Conservation (phyloP, 1,140 invertebrate genomes). For the Plodia interpunctella region DNA sequence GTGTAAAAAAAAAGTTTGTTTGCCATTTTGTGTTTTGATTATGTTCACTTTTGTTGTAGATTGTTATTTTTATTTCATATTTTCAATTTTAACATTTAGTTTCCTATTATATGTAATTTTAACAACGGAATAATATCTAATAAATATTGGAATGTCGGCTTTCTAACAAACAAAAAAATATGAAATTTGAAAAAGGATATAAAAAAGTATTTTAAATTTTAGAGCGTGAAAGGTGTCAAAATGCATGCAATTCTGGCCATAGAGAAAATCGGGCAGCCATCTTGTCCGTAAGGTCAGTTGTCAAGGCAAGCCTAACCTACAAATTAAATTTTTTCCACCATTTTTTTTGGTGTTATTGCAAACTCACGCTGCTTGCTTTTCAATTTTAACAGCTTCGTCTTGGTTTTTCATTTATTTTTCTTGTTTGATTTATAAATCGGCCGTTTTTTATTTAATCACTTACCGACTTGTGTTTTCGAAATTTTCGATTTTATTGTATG, state of each 20-base stretch:
- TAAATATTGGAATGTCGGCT: too few relatives aligned
- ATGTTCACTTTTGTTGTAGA: too few relatives aligned
- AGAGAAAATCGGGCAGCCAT: constrained; percentile 56
- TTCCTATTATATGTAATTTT: too few relatives aligned
- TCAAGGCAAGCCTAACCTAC: constrained; percentile 4
- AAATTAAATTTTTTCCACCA: neutral
- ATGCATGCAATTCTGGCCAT: constrained; percentile 67
- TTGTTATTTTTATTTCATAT: too few relatives aligned
- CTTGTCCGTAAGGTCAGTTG: constrained; percentile 61
- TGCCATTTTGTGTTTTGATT: too few relatives aligned
- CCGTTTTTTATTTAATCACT: constrained; percentile 14
- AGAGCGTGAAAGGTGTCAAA: constrained; percentile 70
- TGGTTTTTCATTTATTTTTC: constrained; percentile 20
- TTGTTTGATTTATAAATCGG: constrained; percentile 3
- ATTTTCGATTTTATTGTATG: neutral
- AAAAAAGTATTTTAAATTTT: constrained; percentile 47
- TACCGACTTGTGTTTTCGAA: neutral
- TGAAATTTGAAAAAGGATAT: neutral
- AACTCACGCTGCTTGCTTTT: neutral
- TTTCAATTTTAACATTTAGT: too few relatives aligned
- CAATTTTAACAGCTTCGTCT: constrained; percentile 16
- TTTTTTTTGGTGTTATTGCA: neutral
- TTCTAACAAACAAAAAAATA: neutral
- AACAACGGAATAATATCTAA: too few relatives aligned
- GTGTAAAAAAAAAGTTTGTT: too few relatives aligned